phyloP scores from a whole-genome alignment of 2,888 invertebrate genomes.

The Lasius platythorax region DNA sequence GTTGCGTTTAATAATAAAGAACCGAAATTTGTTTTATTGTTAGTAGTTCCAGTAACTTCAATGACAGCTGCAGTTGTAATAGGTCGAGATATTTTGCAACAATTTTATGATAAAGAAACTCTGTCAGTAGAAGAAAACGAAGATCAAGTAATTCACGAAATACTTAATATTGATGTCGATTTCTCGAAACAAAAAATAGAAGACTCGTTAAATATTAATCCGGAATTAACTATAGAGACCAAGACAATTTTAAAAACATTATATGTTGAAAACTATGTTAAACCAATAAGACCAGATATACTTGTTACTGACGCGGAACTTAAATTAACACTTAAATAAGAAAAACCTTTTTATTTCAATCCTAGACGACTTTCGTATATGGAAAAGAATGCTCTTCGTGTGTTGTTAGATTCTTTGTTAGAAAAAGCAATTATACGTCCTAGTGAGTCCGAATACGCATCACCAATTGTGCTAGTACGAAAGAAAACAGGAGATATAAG shows the following conservation, averaged over 20 bases:
- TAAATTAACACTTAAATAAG: background rate
- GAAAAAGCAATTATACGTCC: background rate
- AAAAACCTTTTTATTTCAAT: conserved; percentile 2
- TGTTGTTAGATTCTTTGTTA: background rate
- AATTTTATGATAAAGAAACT: background rate
- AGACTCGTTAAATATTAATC: background rate
- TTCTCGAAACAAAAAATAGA: too few species aligned
- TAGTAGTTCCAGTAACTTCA: background rate
- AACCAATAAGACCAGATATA: background rate
- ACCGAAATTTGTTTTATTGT: background rate
- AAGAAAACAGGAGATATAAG: background rate
- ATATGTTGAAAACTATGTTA: background rate
- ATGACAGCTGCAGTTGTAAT: background rate
- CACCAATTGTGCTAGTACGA: background rate
- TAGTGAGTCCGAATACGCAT: background rate
- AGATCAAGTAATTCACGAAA: background rate
- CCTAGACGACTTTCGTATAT: background rate
- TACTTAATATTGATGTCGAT: too few species aligned
- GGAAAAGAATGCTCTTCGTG: background rate
- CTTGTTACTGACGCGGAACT: background rate
- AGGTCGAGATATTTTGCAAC: background rate
- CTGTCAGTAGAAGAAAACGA: background rate
- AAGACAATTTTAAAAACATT: background rate
- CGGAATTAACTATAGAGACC: background rate
- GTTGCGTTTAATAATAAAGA: background rate